Evolutionary conservation across 92 coral and sea anemone genomes (phyloP), one percentile per base, ranked within the genome.

Genomic region (Epizoanthus ramosus): DNA sequence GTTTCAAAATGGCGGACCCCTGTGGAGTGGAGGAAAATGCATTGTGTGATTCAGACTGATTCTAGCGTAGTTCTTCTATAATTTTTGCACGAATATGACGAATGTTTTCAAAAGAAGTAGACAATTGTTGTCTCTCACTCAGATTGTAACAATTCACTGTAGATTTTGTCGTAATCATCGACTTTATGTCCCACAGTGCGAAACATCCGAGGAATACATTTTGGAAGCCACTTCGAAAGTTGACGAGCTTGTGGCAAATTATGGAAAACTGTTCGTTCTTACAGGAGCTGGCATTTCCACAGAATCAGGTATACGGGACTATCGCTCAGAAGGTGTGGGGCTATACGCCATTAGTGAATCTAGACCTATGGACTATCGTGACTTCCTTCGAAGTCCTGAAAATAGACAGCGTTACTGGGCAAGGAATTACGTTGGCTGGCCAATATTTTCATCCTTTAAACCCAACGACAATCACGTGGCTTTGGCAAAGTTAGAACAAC

Each of bases 231-330:
- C 89, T 6, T 58, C 39, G 57, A 73, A 71, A 21, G 85, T 93
- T 54, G 92, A 93, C 69, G 89, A 97, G 13, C 90, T 92, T 67
- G 79, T 97, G 56, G 86, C 80, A 0, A 63, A 73, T 22, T 80
- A 91, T 66, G 89, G 79, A 18, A 85, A 77, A 18, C 85, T 97
- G 37, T 92, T 97, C 72, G 99, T 97, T 1, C 43, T 97, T 52
- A 94, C 99, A 4, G 99, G 99, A 14, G 99, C 99, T 0, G 99
- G 99, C 1, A 86, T 97, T 23, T 97, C 99, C 1, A 97, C 99
- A 0, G 99, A 97, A 80, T 97, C 99, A 15, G 99, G 99, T 10
- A 92, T 97, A 28, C 86, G 99, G 6, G 99, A 97, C 68, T 97
- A 97, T 66, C 84, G 99, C 22, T 97, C 99, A 18, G 97, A 92